A percentile compares a stretch with the other conserved stretches of the same genome.
phyloP scores from a whole-genome alignment of 2,113 vertebrate species.

The Tenrec ecaudatus region DNA sequence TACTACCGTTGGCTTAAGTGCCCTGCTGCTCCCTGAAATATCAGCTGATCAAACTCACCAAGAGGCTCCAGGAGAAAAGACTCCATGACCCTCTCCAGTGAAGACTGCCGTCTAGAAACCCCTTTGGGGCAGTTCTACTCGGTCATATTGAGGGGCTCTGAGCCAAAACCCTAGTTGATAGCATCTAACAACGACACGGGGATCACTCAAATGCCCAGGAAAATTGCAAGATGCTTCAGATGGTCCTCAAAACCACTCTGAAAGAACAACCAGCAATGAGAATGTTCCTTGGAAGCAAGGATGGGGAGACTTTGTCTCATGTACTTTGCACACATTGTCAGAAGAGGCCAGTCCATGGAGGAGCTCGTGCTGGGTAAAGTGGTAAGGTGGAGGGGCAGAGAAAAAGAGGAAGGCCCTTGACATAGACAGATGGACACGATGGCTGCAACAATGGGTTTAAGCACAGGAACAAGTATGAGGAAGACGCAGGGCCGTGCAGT shows the following conservation, averaged over 20 bases:
- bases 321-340: not conserved
- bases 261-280: not conserved
- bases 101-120: not conserved
- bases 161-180: not conserved
- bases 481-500: too few species aligned
- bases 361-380: too few species aligned
- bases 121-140: not conserved
- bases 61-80: not conserved
- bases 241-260: not conserved
- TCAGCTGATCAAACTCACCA: not conserved
- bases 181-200: not conserved
- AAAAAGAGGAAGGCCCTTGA: too few species aligned
- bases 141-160: not conserved
- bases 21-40: not conserved
- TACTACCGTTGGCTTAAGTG: not conserved
- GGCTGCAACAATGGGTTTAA: too few species aligned
- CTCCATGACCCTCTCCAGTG: not conserved
- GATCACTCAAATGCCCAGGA: not conserved
- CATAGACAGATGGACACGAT: too few species aligned
- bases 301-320: not conserved
- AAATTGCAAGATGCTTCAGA: not conserved
- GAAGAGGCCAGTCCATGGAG: too few species aligned
- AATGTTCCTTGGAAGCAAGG: too few species aligned
- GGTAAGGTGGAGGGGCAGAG: too few species aligned
- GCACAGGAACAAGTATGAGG: too few species aligned